Evolutionary conservation across 2,113 vertebrate species (phyloP).

Genomic region (Cricetomys ansorgei): DNA sequence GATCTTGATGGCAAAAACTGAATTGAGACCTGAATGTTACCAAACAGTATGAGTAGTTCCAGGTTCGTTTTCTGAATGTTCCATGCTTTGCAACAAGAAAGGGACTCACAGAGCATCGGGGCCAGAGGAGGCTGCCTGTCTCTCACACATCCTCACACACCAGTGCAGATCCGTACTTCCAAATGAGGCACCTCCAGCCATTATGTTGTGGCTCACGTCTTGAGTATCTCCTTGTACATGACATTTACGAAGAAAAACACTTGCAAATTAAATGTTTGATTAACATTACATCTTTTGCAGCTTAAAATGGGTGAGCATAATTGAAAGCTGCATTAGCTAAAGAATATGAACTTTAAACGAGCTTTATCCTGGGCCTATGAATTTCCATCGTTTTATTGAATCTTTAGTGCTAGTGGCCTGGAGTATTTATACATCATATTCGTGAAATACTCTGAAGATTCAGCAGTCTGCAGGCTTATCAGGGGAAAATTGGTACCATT

Average conservation of each 20-base stretch:
- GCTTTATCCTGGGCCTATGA: constrained; percentile 79
- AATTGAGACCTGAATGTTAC: constrained; percentile 64
- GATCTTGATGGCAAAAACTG: constrained; percentile 57
- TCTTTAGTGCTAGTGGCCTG: constrained; percentile 8
- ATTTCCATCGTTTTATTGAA: constrained; percentile 78
- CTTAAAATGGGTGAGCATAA: constrained; percentile 87
- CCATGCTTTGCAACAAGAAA: constrained; percentile 5
- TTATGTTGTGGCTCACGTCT: constrained; percentile 86
- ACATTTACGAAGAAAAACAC: constrained; percentile 91
- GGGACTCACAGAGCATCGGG: neutral
- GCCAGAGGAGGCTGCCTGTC: neutral
- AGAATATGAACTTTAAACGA: constrained; percentile 88
- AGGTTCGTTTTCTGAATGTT: constrained; percentile 63
- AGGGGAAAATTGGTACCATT: neutral
- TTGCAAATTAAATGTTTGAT: constrained; percentile 92
- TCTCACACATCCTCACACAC: constrained; percentile 10
- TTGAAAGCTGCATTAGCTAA: constrained; percentile 86
- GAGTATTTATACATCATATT: constrained; percentile 13
- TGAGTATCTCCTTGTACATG: constrained; percentile 87
- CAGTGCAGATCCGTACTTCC: constrained; percentile 74
- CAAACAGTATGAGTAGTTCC: constrained; percentile 69
- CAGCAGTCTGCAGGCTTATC: neutral
- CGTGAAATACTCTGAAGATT: constrained; percentile 23
- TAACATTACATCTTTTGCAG: constrained; percentile 89
- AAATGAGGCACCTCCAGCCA: constrained; percentile 74